Evolutionary conservation across 2,113 vertebrate species (phyloP), one percentile per base, ranked within the genome.

Genomic region (Diphyllodes magnificus): DNA sequence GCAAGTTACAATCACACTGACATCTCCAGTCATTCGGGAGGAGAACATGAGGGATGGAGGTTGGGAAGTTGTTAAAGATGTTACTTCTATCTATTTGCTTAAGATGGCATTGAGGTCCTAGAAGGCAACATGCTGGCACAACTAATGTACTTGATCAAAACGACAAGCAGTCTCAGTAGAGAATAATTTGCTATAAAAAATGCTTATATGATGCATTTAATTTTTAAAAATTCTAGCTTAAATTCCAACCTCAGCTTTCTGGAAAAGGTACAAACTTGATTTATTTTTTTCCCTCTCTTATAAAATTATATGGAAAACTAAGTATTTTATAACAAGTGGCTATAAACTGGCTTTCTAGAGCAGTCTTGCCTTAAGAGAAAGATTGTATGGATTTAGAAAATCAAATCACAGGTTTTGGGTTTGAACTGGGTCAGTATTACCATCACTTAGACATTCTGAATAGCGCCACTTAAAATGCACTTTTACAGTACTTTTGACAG

Each of bases 1-100:
- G 99, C 98, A 99, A 98, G 99, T 99, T 96, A 99, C 99, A 47
- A 99, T 99, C 97, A 99, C 99, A 10, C 95, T 99, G 97, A 99
- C 99, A 37, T 99, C 99, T 73, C 99, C 99, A 39, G 95, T 99
- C 97, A 99, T 99, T 98, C 97, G 99, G 91, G 99, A 99, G 91
- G 99, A 99, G 86, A 98, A 97, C 97, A 96, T 98, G 96, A 98
- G 97, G 98, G 99, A 99, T 86, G 99, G 99, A 99, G 99, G 99
- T 99, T 99, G 98, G 99, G 98, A 98, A 97, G 96, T 86, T 97
- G 95, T 97, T 98, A 96, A 98, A 95, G 93, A 95, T 96, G 93
- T 91, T 98, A 87, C 47, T 92, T 92, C 86, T 97, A 73, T 88
- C 72, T 93, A 24, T 94, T 76, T 97, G 88, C 97, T 96, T 97